Conservation (phyloP, 2,113 vertebrate species). For the Albula glossodonta region DNA sequence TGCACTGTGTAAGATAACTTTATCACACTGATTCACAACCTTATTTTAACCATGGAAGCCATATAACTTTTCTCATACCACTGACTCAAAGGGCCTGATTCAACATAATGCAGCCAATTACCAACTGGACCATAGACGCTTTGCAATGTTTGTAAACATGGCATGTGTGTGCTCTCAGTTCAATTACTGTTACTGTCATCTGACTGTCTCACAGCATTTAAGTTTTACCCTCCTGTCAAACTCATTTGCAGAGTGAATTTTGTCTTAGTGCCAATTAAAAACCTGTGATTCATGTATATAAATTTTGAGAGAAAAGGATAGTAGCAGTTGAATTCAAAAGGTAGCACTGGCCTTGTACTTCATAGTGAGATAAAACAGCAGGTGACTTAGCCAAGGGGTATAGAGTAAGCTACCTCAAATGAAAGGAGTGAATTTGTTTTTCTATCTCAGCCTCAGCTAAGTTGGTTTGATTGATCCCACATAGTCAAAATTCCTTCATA, state of each 20-base stretch:
- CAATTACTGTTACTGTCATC: background rate
- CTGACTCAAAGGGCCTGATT: slow-evolving; percentile 29
- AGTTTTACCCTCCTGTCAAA: background rate
- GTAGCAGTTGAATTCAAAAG: background rate
- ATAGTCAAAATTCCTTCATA: background rate
- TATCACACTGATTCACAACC: background rate
- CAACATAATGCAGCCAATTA: slow-evolving; percentile 22
- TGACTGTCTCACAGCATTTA: background rate
- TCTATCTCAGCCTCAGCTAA: background rate
- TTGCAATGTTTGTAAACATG: background rate
- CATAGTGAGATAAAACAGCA: background rate
- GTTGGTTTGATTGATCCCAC: background rate
- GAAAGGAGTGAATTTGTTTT: background rate
- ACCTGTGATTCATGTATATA: background rate
- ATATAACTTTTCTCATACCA: background rate
- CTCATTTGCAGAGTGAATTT: background rate
- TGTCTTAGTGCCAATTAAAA: background rate
- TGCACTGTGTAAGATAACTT: background rate
- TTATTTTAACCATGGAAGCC: slow-evolving; percentile 46
- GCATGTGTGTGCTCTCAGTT: background rate
- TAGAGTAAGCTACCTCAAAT: background rate
- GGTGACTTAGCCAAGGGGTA: background rate
- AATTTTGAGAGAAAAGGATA: background rate
- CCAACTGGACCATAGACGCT: background rate
- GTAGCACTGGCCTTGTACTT: background rate